Conservation (phyloP, 2,113 vertebrate species). For the Chionodraco myersi region DNA sequence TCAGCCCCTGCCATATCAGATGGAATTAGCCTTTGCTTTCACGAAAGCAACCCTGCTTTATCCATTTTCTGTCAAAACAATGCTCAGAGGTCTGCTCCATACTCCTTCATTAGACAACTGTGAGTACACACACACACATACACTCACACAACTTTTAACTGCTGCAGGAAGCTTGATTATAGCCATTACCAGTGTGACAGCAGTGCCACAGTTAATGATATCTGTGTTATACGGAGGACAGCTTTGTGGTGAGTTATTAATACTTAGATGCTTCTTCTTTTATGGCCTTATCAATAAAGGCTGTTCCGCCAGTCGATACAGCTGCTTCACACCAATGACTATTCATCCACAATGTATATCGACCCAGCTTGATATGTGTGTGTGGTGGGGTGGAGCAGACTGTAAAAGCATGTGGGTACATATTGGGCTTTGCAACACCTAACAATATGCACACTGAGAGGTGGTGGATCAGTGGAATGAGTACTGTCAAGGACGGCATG, state of each 20-base stretch:
- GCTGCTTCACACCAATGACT: constrained; percentile 64
- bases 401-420: constrained; percentile 15
- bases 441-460: not conserved
- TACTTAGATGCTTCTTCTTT: constrained; percentile 58
- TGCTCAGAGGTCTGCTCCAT: constrained; percentile 41
- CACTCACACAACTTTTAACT: constrained; percentile 48
- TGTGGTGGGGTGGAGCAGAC: constrained; percentile 6
- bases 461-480: not conserved
- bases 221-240: constrained; percentile 66
- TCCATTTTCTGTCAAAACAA: constrained; percentile 64
- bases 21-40: constrained; percentile 56
- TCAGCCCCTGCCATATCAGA: constrained; percentile 53
- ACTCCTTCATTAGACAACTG: constrained; percentile 45
- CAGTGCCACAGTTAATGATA: constrained; percentile 73
- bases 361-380: constrained; percentile 31
- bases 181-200: constrained; percentile 76
- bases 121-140: constrained; percentile 1
- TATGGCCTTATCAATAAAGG: constrained; percentile 72
- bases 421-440: constrained; percentile 18
- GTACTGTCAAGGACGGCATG: too few relatives aligned
- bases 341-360: constrained; percentile 62
- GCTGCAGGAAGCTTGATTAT: constrained; percentile 73
- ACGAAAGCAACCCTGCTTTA: constrained; percentile 46
- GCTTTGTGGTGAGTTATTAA: constrained; percentile 74
- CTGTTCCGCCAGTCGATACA: constrained; percentile 57